A percentile compares a stretch with the other conserved stretches of the same genome.
phyloP scores from a whole-genome alignment of 2,797 vertebrate species.

The Meda fulgida region DNA sequence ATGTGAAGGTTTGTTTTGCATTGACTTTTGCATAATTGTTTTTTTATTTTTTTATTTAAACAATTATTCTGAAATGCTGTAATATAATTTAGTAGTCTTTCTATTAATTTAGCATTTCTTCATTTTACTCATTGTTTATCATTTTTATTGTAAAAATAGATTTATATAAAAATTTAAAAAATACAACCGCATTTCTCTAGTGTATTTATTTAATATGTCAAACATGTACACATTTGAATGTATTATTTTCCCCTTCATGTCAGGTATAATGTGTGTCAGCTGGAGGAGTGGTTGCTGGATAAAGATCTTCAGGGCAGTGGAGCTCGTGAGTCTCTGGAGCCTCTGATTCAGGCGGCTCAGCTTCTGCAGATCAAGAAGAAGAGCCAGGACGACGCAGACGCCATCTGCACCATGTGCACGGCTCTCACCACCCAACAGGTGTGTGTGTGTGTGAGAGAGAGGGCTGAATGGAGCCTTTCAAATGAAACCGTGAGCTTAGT shows the following conservation, averaged over 20 bases:
- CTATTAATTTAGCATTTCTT: too few relatives aligned
- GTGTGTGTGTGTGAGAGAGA: constrained; percentile 22
- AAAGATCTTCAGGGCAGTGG: constrained; percentile 86
- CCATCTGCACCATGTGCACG: constrained; percentile 91
- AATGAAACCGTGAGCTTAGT: background rate
- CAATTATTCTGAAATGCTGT: too few relatives aligned
- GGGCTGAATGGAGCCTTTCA: background rate
- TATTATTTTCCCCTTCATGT: background rate
- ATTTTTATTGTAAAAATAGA: too few relatives aligned
- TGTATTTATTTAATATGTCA: background rate
- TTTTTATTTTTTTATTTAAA: too few relatives aligned
- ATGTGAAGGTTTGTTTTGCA: too few relatives aligned
- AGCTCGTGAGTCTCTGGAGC: constrained; percentile 91
- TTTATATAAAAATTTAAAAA: background rate
- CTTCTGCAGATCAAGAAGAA: constrained; percentile 97
- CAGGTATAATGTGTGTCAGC: constrained; percentile 96
- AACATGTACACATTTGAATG: too few relatives aligned
- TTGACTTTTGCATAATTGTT: too few relatives aligned
- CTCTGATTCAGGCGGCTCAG: constrained; percentile 94
- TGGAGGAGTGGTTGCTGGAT: constrained; percentile 96
- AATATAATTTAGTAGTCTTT: too few relatives aligned
- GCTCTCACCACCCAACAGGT: constrained; percentile 89
- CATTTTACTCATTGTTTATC: too few relatives aligned
- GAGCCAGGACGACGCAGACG: constrained; percentile 90
- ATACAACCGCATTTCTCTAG: background rate